A percentile compares a stretch with the other conserved stretches of the same genome.
Evolutionary conservation across 1,140 invertebrate genomes (phyloP).

Genomic region (Branchinecta lindahli): DNA sequence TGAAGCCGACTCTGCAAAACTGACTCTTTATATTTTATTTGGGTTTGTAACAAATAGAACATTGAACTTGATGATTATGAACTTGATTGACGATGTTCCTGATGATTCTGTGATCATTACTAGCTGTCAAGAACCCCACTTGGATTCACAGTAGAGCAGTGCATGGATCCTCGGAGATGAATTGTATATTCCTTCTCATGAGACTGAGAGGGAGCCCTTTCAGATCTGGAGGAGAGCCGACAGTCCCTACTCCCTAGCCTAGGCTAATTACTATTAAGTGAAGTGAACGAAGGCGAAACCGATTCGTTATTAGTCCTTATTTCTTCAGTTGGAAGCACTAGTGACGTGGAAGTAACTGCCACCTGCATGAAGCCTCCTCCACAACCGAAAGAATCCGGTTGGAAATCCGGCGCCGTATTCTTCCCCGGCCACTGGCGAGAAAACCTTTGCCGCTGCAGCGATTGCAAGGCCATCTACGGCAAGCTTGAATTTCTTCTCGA

Average conservation of each 20-base stretch:
- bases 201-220: too few species aligned
- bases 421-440: slow-evolving; percentile 14
- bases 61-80: too few species aligned
- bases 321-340: not conserved
- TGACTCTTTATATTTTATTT: not conserved
- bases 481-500: slow-evolving; percentile 58
- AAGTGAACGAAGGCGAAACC: slow-evolving; percentile 34
- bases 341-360: not conserved
- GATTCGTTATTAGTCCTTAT: too few species aligned
- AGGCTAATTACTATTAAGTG: not conserved
- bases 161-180: too few species aligned
- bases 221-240: too few species aligned
- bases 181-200: too few species aligned
- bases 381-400: not conserved
- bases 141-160: too few species aligned
- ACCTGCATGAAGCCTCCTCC: slow-evolving; percentile 21
- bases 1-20: not conserved
- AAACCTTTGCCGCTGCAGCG: slow-evolving; percentile 17
- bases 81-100: too few species aligned
- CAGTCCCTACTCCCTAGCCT: too few species aligned
- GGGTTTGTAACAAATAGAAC: not conserved
- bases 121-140: too few species aligned
- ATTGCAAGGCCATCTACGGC: slow-evolving; percentile 26
- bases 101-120: too few species aligned
- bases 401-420: not conserved